Evolutionary conservation across 2,797 vertebrate species (phyloP), one percentile per base, ranked within the genome.

Genomic region (Tachyglossus aculeatus): DNA sequence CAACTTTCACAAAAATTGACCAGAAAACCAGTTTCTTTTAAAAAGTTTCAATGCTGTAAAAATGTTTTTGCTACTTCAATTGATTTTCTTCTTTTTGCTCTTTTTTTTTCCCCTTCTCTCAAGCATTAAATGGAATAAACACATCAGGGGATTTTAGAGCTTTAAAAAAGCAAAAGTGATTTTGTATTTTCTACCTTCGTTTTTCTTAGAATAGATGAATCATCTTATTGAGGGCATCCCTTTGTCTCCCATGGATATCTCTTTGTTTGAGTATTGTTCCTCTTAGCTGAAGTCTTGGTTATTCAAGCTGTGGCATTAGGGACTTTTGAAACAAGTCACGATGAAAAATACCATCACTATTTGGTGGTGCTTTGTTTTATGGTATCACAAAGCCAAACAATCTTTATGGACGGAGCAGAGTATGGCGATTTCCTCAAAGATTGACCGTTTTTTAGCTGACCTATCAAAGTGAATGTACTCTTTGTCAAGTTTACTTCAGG

Each of bases 231-330:
- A 9, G 12, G 15, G 29, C 45, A 29, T 16, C 16, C 31, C 31
- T 16, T 47, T 22, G 22, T 16, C 31, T 45, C 33, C 47, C 37
- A 40, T 44, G 34, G 7, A 36, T 67, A 24, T 63, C 27, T 65
- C 16, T 65, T 66, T 19, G 24, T 10, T 41, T 24, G 2, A 31
- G 13, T 55, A 29, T 52, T 54, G 9, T 71, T 86, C n/a, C n/a
- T n/a, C n/a, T n/a, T n/a, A n/a, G n/a, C 78, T 71, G 22, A 60
- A 50, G 51, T 50, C 38, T 24, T 56, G 27, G 78, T 68, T 63
- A 16, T 64, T 68, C 45, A 50, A 59, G 41, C n/a, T 50, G 16
- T 68, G 76, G 43, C 25, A 51, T 63, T 47, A 54, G 43, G 72
- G 51, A 48, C 27, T 27, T 14, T 16, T 43, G 31, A 48, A 48